These are phyloP conservation scores for Semnornis frantzii DNA, from an alignment of 2,113 vertebrate genomes.

Conservation along the genomic window DNA sequence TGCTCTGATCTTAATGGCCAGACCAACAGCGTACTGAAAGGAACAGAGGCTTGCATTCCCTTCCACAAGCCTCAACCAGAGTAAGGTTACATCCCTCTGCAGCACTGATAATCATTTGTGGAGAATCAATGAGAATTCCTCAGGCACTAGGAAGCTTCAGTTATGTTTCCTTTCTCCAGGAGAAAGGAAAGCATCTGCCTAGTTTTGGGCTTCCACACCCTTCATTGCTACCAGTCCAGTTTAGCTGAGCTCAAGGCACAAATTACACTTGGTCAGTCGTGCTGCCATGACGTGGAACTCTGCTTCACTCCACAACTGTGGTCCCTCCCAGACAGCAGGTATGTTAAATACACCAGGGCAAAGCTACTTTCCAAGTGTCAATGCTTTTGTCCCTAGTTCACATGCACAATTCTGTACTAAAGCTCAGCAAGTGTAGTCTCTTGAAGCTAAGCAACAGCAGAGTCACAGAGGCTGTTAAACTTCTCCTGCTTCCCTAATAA, in stretches of 20 bases:
- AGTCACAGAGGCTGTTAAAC: neutral
- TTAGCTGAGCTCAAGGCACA: neutral
- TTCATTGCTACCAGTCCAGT: neutral
- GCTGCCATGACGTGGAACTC: neutral
- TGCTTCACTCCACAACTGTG: neutral
- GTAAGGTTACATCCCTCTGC: neutral
- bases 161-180: neutral
- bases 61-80: neutral
- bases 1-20: rapidly evolving
- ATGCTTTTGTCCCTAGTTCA: neutral
- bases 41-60: neutral
- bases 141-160: neutral
- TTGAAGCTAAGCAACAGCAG: neutral
- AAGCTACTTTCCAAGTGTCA: neutral
- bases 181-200: neutral
- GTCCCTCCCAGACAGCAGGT: too few species aligned
- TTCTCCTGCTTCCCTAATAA: neutral
- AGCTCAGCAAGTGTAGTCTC: neutral
- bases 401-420: neutral
- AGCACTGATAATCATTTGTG: neutral
- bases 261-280: rapidly evolving
- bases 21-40: neutral
- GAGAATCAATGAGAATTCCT: neutral
- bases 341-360: neutral
- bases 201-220: neutral